Percentiles rank a stretch among this genome's conserved stretches.
Conservation (phyloP, 2,113 vertebrate species). For the Sebastes schlegelii region DNA sequence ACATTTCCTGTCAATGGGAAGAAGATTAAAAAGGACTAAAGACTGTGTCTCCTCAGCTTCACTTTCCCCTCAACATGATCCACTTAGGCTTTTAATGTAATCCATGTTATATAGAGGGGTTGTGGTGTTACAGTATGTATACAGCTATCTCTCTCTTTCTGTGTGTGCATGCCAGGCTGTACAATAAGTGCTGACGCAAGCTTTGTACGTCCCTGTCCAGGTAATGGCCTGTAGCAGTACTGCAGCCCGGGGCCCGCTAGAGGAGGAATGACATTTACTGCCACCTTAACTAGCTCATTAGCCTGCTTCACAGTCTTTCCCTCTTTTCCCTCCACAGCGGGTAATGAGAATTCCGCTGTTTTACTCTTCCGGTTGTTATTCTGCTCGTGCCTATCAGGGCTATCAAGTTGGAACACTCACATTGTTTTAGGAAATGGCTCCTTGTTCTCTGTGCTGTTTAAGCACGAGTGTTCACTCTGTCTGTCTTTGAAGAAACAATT, state of each 20-base stretch:
- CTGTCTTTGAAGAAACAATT: conserved; percentile 40
- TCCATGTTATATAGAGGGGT: conserved; percentile 37
- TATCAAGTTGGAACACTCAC: conserved; percentile 44
- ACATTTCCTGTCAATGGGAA: conserved; percentile 76
- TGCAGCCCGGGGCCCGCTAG: conserved; percentile 69
- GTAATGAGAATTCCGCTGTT: conserved; percentile 56
- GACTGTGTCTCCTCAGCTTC: conserved; percentile 56
- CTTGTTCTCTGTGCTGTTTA: conserved; percentile 35
- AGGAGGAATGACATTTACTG: conserved; percentile 81
- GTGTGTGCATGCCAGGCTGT: conserved; percentile 11
- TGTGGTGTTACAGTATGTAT: conserved; percentile 29
- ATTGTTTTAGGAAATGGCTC: conserved; percentile 62
- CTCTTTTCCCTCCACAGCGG: conserved; percentile 50
- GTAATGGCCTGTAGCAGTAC: conserved; percentile 73
- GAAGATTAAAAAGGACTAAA: conserved; percentile 76
- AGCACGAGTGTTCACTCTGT: conserved; percentile 33
- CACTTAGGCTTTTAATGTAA: conserved; percentile 61
- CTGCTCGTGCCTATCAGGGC: conserved; percentile 42
- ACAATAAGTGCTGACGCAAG: conserved; percentile 68
- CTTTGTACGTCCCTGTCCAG: conserved; percentile 60
- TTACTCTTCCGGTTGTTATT: conserved; percentile 59
- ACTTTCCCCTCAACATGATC: conserved; percentile 49
- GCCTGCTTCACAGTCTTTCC: conserved; percentile 66
- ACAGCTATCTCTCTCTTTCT: not conserved
- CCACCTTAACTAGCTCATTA: conserved; percentile 83